Evolutionary conservation across 2,888 invertebrate genomes (phyloP).

Genomic region (Hypercompe scribonia): DNA sequence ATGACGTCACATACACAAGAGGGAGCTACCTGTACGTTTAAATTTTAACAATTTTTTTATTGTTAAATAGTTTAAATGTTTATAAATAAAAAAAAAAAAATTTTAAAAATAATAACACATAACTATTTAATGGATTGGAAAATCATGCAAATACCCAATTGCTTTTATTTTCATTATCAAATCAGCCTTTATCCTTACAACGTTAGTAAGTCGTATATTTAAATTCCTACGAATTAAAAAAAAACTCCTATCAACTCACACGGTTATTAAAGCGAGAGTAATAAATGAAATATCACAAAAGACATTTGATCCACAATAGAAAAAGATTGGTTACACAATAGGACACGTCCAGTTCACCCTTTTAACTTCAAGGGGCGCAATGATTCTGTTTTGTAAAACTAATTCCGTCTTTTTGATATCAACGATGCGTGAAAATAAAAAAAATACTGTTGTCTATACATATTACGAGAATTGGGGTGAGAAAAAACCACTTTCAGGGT

Average conservation of each 20-base stretch:
- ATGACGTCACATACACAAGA: too few species aligned
- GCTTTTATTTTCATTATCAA: too few species aligned
- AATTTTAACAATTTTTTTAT: too few species aligned
- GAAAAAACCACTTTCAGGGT: not conserved
- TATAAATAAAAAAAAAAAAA: too few species aligned
- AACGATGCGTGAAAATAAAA: conserved; percentile 51
- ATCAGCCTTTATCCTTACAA: not conserved
- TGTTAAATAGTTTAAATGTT: too few species aligned
- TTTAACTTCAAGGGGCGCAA: conserved; percentile 41
- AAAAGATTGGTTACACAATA: conserved; percentile 38
- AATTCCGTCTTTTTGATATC: conserved; percentile 50
- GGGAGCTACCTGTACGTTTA: too few species aligned
- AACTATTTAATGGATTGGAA: too few species aligned
- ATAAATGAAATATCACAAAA: conserved; percentile 57
- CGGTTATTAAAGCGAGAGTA: conserved; percentile 64
- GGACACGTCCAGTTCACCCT: conserved; percentile 47
- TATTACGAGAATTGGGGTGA: not conserved
- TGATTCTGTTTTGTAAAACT: conserved; percentile 32
- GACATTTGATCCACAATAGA: conserved; percentile 61
- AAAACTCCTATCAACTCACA: conserved; percentile 53
- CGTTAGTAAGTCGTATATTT: not conserved
- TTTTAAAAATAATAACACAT: too few species aligned
- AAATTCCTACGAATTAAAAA: conserved; percentile 34
- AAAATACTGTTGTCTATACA: conserved; percentile 1
- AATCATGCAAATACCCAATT: too few species aligned